phyloP scores from a whole-genome alignment of 2,797 vertebrate species.

The Scyliorhinus canicula region DNA sequence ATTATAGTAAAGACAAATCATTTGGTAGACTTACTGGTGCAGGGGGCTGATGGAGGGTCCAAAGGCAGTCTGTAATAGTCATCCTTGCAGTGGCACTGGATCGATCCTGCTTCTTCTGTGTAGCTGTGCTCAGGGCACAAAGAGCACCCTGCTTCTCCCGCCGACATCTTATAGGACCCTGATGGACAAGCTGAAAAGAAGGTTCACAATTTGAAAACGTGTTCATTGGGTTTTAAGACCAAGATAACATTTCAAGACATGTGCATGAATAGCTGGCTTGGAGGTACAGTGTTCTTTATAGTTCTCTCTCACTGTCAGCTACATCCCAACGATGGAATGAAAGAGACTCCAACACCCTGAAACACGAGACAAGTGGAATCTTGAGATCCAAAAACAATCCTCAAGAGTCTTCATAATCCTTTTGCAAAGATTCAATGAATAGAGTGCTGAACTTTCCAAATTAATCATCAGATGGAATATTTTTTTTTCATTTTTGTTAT shows the following conservation, averaged over 20 bases:
- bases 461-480: neutral
- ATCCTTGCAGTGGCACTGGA: slow-evolving; percentile 75
- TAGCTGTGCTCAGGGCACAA: slow-evolving; percentile 82
- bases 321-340: neutral
- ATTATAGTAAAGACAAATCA: neutral
- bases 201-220: slow-evolving; percentile 11
- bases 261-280: neutral
- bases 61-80: slow-evolving; percentile 80
- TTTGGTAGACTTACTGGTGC: slow-evolving; percentile 70
- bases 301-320: neutral
- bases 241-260: neutral
- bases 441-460: neutral
- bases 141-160: slow-evolving; percentile 79
- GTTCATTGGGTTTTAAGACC: neutral
- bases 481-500: too few species aligned
- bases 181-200: slow-evolving; percentile 73
- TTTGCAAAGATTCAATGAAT: neutral
- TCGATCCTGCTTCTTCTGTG: slow-evolving; percentile 79
- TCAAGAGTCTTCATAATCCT: neutral
- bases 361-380: neutral
- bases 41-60: slow-evolving; percentile 79
- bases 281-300: neutral
- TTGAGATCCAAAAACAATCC: neutral
- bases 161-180: slow-evolving; percentile 85
- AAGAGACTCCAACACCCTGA: neutral